Evolutionary conservation across 64 coral and sea anemone species (phyloP), one percentile per base, ranked within the genome.

Genomic region (Pachyseris speciosa): DNA sequence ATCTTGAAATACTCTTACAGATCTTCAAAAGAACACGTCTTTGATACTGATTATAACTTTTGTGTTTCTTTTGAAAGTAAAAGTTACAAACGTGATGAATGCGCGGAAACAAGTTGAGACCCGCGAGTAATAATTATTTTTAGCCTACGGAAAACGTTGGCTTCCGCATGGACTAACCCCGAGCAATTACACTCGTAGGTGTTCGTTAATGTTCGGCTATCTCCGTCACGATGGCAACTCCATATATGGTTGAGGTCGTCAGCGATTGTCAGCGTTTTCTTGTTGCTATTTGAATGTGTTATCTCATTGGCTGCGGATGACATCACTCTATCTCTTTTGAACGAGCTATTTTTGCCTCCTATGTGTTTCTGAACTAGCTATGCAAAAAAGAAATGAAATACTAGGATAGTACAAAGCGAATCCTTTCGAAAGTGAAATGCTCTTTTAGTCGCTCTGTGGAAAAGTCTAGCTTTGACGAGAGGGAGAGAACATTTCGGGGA

Each of bases 281-380:
- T 44, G 37, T 53, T 85, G 17, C 71, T 74, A 76, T 61, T 84
- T 66, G n/a, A 75, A 80, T 15, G 34, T 53, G 39, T 59, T n/a
- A 53, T 93, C 30, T 99, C 89, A 99, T 99, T 99, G 93, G 97
- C 83, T 90, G 64, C 22, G 20, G 28, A 93, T 99, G 97, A 99
- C 93, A 95, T 99, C 90, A 95, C 84, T 58, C 19, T n/a, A 31
- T 87, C 83, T 92, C 59, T 85, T 94, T 91, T 85, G 77, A 78
- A 36, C 53, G 20, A 36, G 34, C 77, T 81, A 81, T 81, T 81
- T 81, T 81, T 81, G 47, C 30, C 7, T 17, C 9, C 7, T 13
- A 27, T 26, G 1, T n/a, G 52, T 81, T 39, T 81, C 77, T 61
- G 28, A 61, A 61, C 77, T 5, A 38, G 52, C 77, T 61, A 63